Evolutionary conservation across 2,888 invertebrate species (phyloP), one percentile per base, ranked within the genome.

Genomic region (Eupithecia abbreviata): DNA sequence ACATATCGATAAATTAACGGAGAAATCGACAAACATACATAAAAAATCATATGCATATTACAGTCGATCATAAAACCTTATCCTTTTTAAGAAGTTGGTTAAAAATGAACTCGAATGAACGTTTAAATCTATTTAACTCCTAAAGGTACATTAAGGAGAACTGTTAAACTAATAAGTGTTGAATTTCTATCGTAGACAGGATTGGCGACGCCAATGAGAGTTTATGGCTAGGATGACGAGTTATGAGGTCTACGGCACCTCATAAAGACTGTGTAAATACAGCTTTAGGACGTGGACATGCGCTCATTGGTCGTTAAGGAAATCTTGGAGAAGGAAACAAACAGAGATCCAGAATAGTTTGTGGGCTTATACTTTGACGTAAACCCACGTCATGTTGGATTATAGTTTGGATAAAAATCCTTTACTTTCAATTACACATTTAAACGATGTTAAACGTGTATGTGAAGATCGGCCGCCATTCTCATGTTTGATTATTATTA

Each of bases 101-200:
- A 30, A n/a, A n/a, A 55, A n/a, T 55, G 7, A 7, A 55, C n/a
- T 55, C n/a, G 7, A 55, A 55, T n/a, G 7, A 10, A 18, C 58
- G 18, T 58, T 58, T 10, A 58, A 58, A 9, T 58, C 18, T 58
- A 18, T 58, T 18, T 58, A 9, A 18, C 9, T 58, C 10, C 58
- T 18, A 58, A n/a, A 58, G n/a, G 18, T 58, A 58, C 18, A 18
- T 58, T 58, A 15, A 13, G 83, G 83, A 79, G 84, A 88, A 88
- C 85, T 85, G 86, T 87, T 85, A 84, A 82, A 80, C 79, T 85
- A 89, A 88, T 89, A 90, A 88, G 89, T 88, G 87, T 90, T 84
- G 84, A 85, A 85, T 90, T 90, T 87, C 89, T 86, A 85, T 83
- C 79, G 76, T 82, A 81, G 84, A 82, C 83, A 82, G 82, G 79